phyloP scores from a whole-genome alignment of 2,888 invertebrate genomes.

The Phasia obesa region DNA sequence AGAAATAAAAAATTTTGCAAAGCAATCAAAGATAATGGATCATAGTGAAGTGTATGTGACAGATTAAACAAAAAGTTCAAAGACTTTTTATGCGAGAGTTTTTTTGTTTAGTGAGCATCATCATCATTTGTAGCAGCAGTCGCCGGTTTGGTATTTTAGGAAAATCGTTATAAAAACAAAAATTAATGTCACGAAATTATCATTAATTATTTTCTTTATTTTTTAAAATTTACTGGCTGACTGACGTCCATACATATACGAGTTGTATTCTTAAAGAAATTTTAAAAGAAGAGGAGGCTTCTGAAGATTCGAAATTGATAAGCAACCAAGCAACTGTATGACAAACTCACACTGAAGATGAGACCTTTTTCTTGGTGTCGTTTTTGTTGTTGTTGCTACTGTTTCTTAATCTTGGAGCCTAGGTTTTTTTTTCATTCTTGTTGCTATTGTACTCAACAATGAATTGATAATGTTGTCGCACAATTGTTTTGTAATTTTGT shows the following conservation, averaged over 20 bases:
- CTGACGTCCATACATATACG: too few relatives aligned
- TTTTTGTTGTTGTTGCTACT: constrained; percentile 38
- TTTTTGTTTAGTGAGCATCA: not conserved
- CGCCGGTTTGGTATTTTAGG: not conserved
- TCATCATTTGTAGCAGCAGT: not conserved
- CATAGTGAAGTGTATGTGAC: constrained; percentile 46
- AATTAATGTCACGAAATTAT: constrained; percentile 79
- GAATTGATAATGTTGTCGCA: constrained; percentile 69
- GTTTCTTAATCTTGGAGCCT: constrained; percentile 43
- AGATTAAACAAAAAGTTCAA: constrained; percentile 35
- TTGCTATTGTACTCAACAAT: constrained; percentile 50
- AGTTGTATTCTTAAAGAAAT: constrained; percentile 1
- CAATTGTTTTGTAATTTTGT: constrained; percentile 51
- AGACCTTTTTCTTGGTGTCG: constrained; percentile 43
- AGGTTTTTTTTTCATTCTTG: constrained; percentile 18
- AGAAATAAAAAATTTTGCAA: constrained; percentile 27
- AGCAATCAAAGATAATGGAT: constrained; percentile 14
- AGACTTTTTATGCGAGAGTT: not conserved
- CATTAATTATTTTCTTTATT: constrained; percentile 70
- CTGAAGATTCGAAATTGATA: constrained; percentile 63
- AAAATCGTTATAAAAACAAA: constrained; percentile 35
- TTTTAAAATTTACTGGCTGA: constrained; percentile 29
- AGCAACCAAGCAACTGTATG: constrained; percentile 7
- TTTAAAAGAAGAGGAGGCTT: constrained; percentile 23
- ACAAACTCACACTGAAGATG: constrained; percentile 46